Conservation (phyloP, 2,888 invertebrate genomes). For the Drosophila colorata region DNA sequence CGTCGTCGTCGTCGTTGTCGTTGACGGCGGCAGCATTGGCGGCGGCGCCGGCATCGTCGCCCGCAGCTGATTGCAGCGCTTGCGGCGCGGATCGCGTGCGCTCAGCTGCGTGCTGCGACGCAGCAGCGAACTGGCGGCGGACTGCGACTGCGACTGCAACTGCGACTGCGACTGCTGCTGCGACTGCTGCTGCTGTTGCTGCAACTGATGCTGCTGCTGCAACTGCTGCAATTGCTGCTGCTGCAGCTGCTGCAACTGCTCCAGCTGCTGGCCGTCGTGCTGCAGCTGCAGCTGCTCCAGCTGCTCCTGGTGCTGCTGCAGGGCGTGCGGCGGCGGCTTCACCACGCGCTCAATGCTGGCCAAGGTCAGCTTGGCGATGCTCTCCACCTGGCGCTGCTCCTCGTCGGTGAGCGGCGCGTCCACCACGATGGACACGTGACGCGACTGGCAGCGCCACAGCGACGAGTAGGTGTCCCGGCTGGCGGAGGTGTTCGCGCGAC, state of each 20-base stretch:
- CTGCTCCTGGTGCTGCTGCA: not conserved
- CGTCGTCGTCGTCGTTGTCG: too few species aligned
- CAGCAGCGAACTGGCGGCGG: not conserved
- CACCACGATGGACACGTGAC: constrained; percentile 63
- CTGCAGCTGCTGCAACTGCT: constrained; percentile 7
- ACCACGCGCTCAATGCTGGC: constrained; percentile 55
- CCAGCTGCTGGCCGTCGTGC: not conserved
- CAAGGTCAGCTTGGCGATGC: constrained; percentile 49
- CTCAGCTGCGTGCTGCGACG: constrained; percentile 19
- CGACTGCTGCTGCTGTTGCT: constrained; percentile 11
- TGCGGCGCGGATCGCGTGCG: constrained; percentile 33
- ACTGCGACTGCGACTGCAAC: not conserved
- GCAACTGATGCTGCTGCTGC: not conserved
- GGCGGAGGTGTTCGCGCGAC: constrained; percentile 27
- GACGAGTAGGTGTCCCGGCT: constrained; percentile 11
- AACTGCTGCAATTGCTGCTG: not conserved
- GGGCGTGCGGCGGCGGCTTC: constrained; percentile 13
- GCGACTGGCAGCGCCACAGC: constrained; percentile 56
- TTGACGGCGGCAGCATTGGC: not conserved
- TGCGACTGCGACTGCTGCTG: constrained; percentile 1
- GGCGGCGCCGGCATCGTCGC: constrained; percentile 58
- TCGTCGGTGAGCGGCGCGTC: constrained; percentile 50
- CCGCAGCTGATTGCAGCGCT: constrained; percentile 47
- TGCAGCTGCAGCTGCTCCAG: constrained; percentile 6
- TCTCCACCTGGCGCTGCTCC: constrained; percentile 45